A percentile compares a stretch with the other conserved stretches of the same genome.
Conservation (phyloP, 1,140 invertebrate genomes). For the Pygmarrhopalites habei region DNA sequence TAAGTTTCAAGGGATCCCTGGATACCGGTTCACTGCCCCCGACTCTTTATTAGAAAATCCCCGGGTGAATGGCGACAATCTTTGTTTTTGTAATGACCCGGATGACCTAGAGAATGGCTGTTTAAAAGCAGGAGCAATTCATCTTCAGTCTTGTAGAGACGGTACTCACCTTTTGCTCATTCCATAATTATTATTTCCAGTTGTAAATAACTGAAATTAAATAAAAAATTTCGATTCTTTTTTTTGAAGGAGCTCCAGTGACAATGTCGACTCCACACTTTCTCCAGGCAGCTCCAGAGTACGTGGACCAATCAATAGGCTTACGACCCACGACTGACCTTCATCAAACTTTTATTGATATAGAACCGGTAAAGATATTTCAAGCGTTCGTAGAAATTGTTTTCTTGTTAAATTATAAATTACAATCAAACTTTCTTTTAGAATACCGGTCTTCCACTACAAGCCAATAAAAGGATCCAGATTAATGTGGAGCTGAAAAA, state of each 20-base stretch:
- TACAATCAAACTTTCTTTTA: slow-evolving; percentile 2
- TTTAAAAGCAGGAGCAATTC: slow-evolving; percentile 16
- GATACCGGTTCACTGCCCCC: slow-evolving; percentile 15
- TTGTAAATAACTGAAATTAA: background rate
- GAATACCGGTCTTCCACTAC: slow-evolving; percentile 17
- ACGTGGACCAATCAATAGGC: slow-evolving; percentile 21
- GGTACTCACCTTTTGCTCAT: slow-evolving; percentile 7
- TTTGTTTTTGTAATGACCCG: slow-evolving; percentile 16
- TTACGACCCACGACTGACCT: slow-evolving; percentile 3
- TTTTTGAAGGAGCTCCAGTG: slow-evolving; percentile 16
- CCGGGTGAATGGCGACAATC: slow-evolving; percentile 16
- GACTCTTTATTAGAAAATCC: slow-evolving; percentile 9
- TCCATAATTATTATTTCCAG: too few species aligned
- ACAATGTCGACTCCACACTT: slow-evolving; percentile 30
- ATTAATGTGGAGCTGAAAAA: slow-evolving; percentile 29
- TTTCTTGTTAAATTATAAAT: too few species aligned
- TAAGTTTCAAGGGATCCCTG: slow-evolving; percentile 15
- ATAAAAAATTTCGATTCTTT: background rate
- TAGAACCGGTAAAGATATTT: slow-evolving; percentile 20
- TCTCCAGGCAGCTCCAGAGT: slow-evolving; percentile 9
- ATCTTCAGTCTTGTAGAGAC: slow-evolving; percentile 14
- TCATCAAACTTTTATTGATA: slow-evolving; percentile 19
- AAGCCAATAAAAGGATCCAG: slow-evolving; percentile 24
- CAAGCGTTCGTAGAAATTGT: background rate
- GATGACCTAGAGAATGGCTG: slow-evolving; percentile 2